Conservation (phyloP, 1,140 invertebrate species). For the Hycleus cichorii region DNA sequence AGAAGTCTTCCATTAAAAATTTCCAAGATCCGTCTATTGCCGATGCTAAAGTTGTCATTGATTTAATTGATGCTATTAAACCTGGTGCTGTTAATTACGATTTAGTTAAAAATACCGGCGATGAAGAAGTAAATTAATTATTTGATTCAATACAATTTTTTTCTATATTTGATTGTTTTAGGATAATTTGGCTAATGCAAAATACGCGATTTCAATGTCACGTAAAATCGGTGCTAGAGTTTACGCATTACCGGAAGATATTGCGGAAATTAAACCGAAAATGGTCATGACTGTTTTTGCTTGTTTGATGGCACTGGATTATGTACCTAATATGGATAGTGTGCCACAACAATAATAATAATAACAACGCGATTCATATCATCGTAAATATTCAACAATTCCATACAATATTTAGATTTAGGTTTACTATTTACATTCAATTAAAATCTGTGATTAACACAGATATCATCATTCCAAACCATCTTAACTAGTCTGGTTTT, state of each 20-base stretch:
- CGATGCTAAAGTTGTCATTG: constrained; percentile 83
- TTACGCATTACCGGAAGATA: constrained; percentile 98
- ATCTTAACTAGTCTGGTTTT: constrained; percentile 4
- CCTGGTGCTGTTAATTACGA: constrained; percentile 94
- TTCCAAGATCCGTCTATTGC: constrained; percentile 85
- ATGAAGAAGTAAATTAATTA: constrained; percentile 62
- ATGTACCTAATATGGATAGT: constrained; percentile 54
- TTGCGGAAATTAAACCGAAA: constrained; percentile 95
- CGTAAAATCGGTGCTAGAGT: constrained; percentile 94
- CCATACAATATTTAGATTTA: constrained; percentile 5
- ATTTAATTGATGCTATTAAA: constrained; percentile 94
- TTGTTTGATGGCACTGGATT: constrained; percentile 95
- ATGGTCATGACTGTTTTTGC: constrained; percentile 99
- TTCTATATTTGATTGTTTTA: constrained; percentile 43
- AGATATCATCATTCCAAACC: constrained; percentile 14
- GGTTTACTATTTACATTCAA: background rate
- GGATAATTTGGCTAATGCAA: constrained; percentile 93
- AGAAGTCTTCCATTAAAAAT: constrained; percentile 69
- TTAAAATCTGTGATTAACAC: constrained; percentile 14
- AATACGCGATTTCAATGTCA: constrained; percentile 97
- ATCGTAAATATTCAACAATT: constrained; percentile 1
- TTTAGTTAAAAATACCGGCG: constrained; percentile 69
- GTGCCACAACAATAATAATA: background rate
- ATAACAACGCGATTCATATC: background rate
- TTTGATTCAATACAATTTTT: constrained; percentile 13